Conservation (phyloP, 2,888 invertebrate genomes). For the Desoria tigrina region DNA sequence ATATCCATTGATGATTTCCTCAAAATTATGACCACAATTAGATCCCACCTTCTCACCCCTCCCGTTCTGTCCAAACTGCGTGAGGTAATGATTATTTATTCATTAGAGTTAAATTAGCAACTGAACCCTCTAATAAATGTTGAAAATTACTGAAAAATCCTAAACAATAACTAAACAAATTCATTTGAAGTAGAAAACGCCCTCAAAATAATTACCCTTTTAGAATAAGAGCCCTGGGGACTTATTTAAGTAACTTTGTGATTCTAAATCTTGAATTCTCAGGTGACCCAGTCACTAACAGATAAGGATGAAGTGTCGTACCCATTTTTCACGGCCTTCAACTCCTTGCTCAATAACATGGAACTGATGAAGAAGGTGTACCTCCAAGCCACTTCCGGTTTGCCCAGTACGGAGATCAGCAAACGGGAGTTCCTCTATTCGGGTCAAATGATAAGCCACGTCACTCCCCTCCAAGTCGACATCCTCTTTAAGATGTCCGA, state of each 20-base stretch:
- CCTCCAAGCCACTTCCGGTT: slow-evolving; percentile 57
- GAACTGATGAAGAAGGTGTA: slow-evolving; percentile 64
- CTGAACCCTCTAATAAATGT: too few species aligned
- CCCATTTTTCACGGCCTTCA: slow-evolving; percentile 64
- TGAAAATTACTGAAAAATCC: not conserved
- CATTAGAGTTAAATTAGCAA: too few species aligned
- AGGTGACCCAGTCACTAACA: slow-evolving; percentile 54
- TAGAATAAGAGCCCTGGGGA: not conserved
- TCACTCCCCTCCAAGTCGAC: slow-evolving; percentile 63
- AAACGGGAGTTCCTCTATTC: slow-evolving; percentile 64
- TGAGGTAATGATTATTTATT: too few species aligned
- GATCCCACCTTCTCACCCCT: slow-evolving; percentile 40
- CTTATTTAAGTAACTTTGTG: too few species aligned
- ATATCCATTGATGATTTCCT: slow-evolving; percentile 63
- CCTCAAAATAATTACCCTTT: not conserved
- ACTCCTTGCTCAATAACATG: slow-evolving; percentile 63
- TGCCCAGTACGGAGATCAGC: slow-evolving; percentile 58
- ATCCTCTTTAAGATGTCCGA: slow-evolving; percentile 58
- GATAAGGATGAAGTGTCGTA: slow-evolving; percentile 60
- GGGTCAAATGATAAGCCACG: slow-evolving; percentile 63
- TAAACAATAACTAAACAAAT: not conserved
- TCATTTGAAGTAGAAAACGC: not conserved
- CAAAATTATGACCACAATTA: slow-evolving; percentile 56
- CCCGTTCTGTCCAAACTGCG: slow-evolving; percentile 29
- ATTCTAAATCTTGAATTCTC: not conserved